Base-by-base conservation (phyloP, 2,888 invertebrate genomes). In the Heliconius cydno region DNA sequence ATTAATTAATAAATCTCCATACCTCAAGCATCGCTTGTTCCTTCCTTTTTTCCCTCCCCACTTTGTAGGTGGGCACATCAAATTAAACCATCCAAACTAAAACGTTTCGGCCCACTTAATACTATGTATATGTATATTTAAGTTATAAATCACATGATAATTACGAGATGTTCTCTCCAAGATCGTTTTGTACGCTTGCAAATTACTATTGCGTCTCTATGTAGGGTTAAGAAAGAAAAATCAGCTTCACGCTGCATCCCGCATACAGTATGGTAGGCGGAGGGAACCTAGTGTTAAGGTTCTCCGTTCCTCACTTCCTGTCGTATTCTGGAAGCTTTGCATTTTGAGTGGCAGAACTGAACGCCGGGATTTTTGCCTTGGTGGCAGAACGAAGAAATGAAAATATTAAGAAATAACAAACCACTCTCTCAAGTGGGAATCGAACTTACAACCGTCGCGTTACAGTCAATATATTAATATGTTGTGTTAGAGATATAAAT, bases 141-240 rank as follows among this genome's bases (percentile, higher is more conserved):
- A 85, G 86, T 86, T 88, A 88, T 93, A 92, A 92, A 92, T 93
- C 92, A 92, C 87, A 80, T 80, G 71, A 85, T 91, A 91, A 92
- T 92, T 89, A 89, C 90, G 84, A 86, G 87, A 82, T 78, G 81
- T 68, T 73, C 73, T n/a, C 38, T 60, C 34, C 25, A 34, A 60
- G 73, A 73, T 73, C n/a, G 57, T 73, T 73, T 15, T 57, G n/a
- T 60, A 34, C 15, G 38, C 57, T 25, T 60, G 73, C 57, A 73
- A 60, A 73, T 60, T 13, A 38, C n/a, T 34, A 19, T 25, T 28
- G 71, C 46, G 15, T 73, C 60, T 73, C 70, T 70, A 41, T 46
- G 41, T 46, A 70, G 41, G 28, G 70, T 9, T 41, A 3, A 41
- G 12, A 12, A 12, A 12, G 2, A 12, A 41, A 41, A 41, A 12